Percentiles rank a stretch among this genome's conserved stretches.
Conservation (phyloP, 92 coral and sea anemone genomes). For the Paragorgia papillata region DNA sequence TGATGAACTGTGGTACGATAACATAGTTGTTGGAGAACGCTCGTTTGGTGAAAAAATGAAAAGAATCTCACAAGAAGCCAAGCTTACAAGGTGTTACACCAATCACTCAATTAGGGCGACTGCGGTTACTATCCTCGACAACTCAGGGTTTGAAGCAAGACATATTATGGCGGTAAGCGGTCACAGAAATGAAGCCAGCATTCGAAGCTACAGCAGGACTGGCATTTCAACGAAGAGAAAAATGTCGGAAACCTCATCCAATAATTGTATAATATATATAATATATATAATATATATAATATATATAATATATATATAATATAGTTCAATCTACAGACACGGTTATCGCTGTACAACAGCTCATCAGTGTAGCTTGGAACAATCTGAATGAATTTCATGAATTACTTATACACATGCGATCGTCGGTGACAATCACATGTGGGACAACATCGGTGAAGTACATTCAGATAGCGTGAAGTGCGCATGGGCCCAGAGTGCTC, state of each 20-base stretch:
- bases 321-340: too few species aligned
- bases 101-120: constrained; percentile 40
- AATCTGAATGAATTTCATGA: too few species aligned
- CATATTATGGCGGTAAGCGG: constrained; percentile 25
- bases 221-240: constrained; percentile 50
- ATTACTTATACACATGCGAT: too few species aligned
- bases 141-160: constrained; percentile 24
- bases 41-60: constrained; percentile 32
- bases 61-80: constrained; percentile 27
- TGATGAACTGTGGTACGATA: constrained; percentile 20
- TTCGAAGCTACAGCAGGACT: constrained; percentile 48
- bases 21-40: constrained; percentile 34
- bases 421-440: too few species aligned
- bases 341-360: too few species aligned
- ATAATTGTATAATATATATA: too few species aligned
- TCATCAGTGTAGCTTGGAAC: too few species aligned
- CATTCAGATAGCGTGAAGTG: too few species aligned
- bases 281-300: too few species aligned
- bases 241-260: constrained; percentile 53
- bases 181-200: constrained; percentile 51
- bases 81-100: constrained; percentile 29
- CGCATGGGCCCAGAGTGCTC: too few species aligned
- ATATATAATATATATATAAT: too few species aligned
- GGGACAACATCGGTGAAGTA: too few species aligned
- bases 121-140: background rate